Evolutionary conservation across 2,113 vertebrate species (phyloP).

Genomic region (Esox niger): DNA sequence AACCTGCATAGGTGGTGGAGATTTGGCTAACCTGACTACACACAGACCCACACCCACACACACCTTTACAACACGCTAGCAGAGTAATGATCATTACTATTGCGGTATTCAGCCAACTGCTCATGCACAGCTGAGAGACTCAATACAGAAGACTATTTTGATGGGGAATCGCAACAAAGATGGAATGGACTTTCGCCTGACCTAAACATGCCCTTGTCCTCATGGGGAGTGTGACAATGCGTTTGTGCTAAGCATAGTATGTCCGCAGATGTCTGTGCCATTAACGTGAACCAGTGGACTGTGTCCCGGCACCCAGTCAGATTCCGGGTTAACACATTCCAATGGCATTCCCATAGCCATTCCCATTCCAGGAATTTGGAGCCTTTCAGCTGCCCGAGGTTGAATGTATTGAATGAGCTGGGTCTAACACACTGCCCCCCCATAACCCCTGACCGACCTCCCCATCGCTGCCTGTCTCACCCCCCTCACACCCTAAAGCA

Average conservation of each 20-base stretch:
- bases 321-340: constrained; percentile 1
- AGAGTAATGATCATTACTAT: too few species aligned
- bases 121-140: too few species aligned
- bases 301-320: background rate
- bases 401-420: background rate
- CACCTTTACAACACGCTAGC: constrained; percentile 1
- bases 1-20: constrained; percentile 33
- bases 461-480: too few species aligned
- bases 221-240: background rate
- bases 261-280: background rate
- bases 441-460: constrained; percentile 2
- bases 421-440: background rate
- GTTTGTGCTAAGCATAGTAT: constrained; percentile 6
- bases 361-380: background rate
- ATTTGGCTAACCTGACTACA: background rate
- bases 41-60: constrained; percentile 22
- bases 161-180: too few species aligned
- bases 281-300: too few species aligned
- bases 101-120: too few species aligned
- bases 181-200: background rate
- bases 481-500: constrained; percentile 37
- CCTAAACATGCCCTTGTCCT: background rate
- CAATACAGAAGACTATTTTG: too few species aligned
- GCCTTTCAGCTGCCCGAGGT: background rate
- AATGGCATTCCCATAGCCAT: background rate